Conservation (phyloP, 1,140 invertebrate species). For the Thrips palmi region DNA sequence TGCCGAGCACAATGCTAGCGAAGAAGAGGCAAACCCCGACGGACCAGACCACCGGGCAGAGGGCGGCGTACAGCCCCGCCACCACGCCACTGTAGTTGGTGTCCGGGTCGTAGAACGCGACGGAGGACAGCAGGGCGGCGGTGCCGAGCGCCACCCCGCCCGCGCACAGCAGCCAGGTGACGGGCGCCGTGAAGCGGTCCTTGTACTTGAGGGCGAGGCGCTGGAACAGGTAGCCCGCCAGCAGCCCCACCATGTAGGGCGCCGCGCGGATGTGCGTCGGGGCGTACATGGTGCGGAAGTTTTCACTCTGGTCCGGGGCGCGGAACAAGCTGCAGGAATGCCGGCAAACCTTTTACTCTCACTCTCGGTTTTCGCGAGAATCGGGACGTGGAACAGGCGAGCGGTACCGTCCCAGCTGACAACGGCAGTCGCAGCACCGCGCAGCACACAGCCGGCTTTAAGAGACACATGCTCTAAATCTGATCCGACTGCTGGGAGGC, state of each 20-base stretch:
- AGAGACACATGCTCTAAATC: too few relatives aligned
- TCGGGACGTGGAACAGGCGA: background rate
- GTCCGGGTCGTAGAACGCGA: background rate
- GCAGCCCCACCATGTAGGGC: conserved; percentile 39
- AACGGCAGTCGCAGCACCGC: too few relatives aligned
- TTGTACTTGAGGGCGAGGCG: conserved; percentile 19
- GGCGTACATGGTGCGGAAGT: conserved; percentile 39
- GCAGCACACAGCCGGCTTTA: too few relatives aligned
- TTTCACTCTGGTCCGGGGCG: conserved; percentile 36
- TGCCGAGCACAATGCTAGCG: background rate
- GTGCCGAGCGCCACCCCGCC: too few relatives aligned
- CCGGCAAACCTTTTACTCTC: conserved; percentile 7
- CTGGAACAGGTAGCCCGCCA: conserved; percentile 39
- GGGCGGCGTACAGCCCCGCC: background rate
- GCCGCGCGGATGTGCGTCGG: conserved; percentile 49
- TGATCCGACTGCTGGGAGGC: too few relatives aligned
- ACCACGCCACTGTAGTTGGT: background rate
- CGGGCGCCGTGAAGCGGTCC: background rate
- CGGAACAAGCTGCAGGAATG: conserved; percentile 30
- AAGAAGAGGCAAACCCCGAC: background rate
- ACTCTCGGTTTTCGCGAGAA: too few relatives aligned
- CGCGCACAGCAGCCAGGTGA: background rate
- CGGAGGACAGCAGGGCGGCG: too few relatives aligned
- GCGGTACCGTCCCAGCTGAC: conserved; percentile 34
- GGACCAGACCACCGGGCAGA: background rate